Conservation (phyloP, 1,140 invertebrate genomes). For the Lepeophtheirus salmonis region DNA sequence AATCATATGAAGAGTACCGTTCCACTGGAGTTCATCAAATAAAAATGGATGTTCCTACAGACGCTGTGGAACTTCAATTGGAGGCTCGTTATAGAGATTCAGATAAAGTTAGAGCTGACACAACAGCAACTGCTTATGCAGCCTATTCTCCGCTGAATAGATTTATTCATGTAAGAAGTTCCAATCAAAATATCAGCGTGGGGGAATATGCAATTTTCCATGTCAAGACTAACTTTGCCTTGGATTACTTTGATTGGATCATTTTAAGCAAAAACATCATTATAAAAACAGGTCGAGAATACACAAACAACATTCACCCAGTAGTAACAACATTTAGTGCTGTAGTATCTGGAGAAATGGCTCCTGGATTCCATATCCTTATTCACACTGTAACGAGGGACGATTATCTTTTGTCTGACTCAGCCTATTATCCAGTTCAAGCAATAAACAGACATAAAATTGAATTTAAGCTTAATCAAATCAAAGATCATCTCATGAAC, state of each 20-base stretch:
- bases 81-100: conserved; percentile 27
- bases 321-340: conserved; percentile 30
- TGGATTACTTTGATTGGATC: conserved; percentile 31
- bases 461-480: conserved; percentile 27
- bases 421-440: conserved; percentile 37
- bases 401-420: conserved; percentile 36
- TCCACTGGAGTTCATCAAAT: conserved; percentile 25
- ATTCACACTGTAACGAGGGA: conserved; percentile 32
- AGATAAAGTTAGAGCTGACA: conserved; percentile 23
- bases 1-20: conserved; percentile 21
- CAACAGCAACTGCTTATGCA: conserved; percentile 24
- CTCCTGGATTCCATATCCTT: conserved; percentile 37
- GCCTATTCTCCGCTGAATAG: conserved; percentile 24
- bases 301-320: conserved; percentile 21
- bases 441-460: conserved; percentile 27
- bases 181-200: conserved; percentile 25
- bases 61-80: conserved; percentile 24
- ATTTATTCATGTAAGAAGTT: conserved; percentile 28
- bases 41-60: conserved; percentile 26
- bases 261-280: conserved; percentile 32
- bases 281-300: conserved; percentile 26
- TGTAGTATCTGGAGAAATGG: conserved; percentile 35
- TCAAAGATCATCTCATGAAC: conserved; percentile 28
- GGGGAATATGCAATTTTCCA: conserved; percentile 33
- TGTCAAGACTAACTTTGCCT: conserved; percentile 30